These are phyloP conservation scores for Rhadinocentrus ornatus DNA, from an alignment of 2,797 vertebrate genomes.

Conservation along the genomic window DNA sequence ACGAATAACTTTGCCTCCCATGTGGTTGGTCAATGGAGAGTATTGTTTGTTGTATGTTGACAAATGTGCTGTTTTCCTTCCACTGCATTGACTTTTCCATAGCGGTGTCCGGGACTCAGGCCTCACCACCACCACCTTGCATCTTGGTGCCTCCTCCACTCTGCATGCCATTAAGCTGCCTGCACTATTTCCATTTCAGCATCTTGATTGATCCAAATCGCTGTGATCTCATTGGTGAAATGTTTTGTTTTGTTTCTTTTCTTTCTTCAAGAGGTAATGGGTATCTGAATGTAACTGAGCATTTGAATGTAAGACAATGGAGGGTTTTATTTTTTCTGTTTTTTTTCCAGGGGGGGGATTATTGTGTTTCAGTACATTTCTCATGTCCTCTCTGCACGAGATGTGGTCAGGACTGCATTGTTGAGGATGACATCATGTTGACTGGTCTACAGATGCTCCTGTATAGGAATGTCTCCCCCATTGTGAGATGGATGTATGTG, in stretches of 20 bases:
- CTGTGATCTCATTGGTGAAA: constrained; percentile 60
- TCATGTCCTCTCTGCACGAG: constrained; percentile 76
- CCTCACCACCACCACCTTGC: constrained; percentile 61
- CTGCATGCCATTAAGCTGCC: constrained; percentile 77
- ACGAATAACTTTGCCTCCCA: constrained; percentile 75
- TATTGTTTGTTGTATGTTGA: constrained; percentile 62
- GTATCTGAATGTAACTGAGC: constrained; percentile 60
- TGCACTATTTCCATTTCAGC: constrained; percentile 76
- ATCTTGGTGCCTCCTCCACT: constrained; percentile 72
- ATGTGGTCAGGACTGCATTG: constrained; percentile 72
- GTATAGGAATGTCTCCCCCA: constrained; percentile 57
- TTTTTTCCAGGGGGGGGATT: constrained; percentile 26
- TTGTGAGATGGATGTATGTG: constrained; percentile 45
- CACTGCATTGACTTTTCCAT: constrained; percentile 70
- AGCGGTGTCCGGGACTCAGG: constrained; percentile 67
- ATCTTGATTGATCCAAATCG: constrained; percentile 67
- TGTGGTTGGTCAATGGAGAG: constrained; percentile 63
- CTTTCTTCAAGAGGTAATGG: constrained; percentile 35
- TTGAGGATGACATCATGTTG: constrained; percentile 61
- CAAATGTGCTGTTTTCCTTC: constrained; percentile 68
- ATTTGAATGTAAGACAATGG: constrained; percentile 62
- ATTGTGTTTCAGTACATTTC: constrained; percentile 69
- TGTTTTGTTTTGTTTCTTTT: not conserved
- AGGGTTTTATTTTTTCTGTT: constrained; percentile 4
- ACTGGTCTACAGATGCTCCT: constrained; percentile 70